These are phyloP conservation scores for Triplophysa yarkandensis DNA, from an alignment of 2,797 vertebrate genomes.

Conservation along the genomic window DNA sequence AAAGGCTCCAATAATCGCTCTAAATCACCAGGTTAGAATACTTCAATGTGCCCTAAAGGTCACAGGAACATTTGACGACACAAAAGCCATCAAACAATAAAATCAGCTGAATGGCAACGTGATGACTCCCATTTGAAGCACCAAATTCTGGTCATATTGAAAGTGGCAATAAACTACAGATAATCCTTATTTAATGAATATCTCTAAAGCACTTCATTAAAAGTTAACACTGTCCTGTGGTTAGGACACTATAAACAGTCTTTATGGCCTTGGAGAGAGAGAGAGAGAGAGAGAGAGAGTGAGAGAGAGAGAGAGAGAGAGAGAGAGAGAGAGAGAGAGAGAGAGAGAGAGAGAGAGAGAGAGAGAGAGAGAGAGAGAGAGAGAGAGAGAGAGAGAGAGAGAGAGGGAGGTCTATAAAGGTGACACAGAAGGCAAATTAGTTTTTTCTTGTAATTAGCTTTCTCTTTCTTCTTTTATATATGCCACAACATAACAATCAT, in stretches of 20 bases:
- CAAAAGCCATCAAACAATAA: slow-evolving; percentile 30
- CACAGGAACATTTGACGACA: slow-evolving; percentile 28
- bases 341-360: not conserved
- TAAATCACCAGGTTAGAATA: not conserved
- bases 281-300: not conserved
- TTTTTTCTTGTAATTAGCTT: no score
- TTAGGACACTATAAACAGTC: slow-evolving; percentile 55
- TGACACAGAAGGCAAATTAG: not conserved
- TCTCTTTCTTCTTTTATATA: slow-evolving; percentile 4
- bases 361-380: slow-evolving; percentile 41
- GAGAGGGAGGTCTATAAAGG: not conserved
- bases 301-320: slow-evolving; percentile 26
- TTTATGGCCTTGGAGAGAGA: slow-evolving; percentile 57
- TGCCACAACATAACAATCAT: not conserved
- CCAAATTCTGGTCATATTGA: slow-evolving; percentile 67
- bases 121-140: slow-evolving; percentile 68
- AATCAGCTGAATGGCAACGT: slow-evolving; percentile 55
- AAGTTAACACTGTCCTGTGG: slow-evolving; percentile 61
- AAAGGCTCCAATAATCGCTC: not conserved
- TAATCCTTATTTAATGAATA: slow-evolving; percentile 75
- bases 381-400: not conserved
- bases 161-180: slow-evolving; percentile 66
- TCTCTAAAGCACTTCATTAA: slow-evolving; percentile 73
- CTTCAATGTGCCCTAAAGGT: slow-evolving; percentile 37
- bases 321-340: slow-evolving; percentile 38